phyloP scores from a whole-genome alignment of 2,888 invertebrate species.

The Herminia tarsipennalis region DNA sequence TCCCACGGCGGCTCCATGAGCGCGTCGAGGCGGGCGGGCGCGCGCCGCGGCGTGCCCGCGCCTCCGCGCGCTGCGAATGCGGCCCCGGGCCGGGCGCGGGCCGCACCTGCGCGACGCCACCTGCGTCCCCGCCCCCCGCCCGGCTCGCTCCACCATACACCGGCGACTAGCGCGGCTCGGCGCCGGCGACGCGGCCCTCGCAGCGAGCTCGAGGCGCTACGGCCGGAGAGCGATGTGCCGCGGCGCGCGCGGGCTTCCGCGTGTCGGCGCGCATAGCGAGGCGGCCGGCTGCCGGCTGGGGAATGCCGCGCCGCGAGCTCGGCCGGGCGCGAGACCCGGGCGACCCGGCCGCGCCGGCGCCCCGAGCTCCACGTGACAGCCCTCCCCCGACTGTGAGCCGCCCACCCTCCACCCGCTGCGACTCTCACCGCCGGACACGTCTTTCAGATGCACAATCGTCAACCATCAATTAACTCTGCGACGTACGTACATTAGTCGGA shows the following conservation, averaged over 20 bases:
- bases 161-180: conserved; percentile 71
- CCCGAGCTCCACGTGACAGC: conserved; percentile 72
- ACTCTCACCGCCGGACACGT: conserved; percentile 64
- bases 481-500: conserved; percentile 48
- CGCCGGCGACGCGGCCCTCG: conserved; percentile 73
- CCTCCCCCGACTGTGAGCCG: conserved; percentile 51
- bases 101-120: conserved; percentile 78
- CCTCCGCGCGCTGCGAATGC: conserved; percentile 70
- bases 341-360: conserved; percentile 81
- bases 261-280: conserved; percentile 71
- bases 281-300: conserved; percentile 73
- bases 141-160: conserved; percentile 71
- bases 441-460: conserved; percentile 78
- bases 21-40: conserved; percentile 72
- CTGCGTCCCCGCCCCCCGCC: conserved; percentile 74
- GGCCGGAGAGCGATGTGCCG: conserved; percentile 68
- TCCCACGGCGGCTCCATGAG: conserved; percentile 86
- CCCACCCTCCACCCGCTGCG: conserved; percentile 44
- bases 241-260: conserved; percentile 63
- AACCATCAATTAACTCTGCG: conserved; percentile 70
- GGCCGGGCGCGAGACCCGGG: conserved; percentile 65
- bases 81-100: conserved; percentile 77
- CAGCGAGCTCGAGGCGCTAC: conserved; percentile 70
- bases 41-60: conserved; percentile 72
- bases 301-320: conserved; percentile 76